phyloP scores from a whole-genome alignment of 2,113 vertebrate species.

The Turdus rufiventris region DNA sequence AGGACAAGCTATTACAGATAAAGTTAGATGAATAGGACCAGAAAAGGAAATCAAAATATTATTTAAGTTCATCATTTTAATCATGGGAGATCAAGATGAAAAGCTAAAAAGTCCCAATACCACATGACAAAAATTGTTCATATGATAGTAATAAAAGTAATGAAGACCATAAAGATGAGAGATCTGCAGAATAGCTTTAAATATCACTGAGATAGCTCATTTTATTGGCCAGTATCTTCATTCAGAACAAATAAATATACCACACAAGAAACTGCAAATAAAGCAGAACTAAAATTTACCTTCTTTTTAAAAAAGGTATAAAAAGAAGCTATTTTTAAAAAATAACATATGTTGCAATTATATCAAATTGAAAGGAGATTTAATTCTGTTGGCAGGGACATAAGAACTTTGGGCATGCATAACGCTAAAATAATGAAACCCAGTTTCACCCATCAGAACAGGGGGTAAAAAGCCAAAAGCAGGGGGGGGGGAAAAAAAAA shows the following conservation, averaged over 20 bases:
- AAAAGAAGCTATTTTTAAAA: not conserved
- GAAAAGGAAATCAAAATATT: constrained; percentile 38
- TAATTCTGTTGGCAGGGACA: constrained; percentile 48
- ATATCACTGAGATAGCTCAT: not conserved
- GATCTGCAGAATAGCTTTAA: not conserved
- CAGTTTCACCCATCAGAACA: constrained; percentile 36
- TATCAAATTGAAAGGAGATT: constrained; percentile 6
- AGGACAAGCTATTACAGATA: not conserved
- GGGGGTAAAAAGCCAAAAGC: not conserved
- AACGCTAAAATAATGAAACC: constrained; percentile 49
- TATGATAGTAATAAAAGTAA: constrained; percentile 29
- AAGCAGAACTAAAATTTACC: not conserved
- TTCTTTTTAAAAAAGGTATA: not conserved
- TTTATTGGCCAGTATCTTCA: not conserved
- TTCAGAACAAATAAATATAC: constrained; percentile 16
- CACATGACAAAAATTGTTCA: constrained; percentile 15
- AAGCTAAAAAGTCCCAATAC: not conserved
- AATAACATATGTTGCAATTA: not conserved
- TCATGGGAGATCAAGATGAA: constrained; percentile 8
- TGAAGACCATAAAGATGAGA: constrained; percentile 10
- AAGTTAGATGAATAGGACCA: not conserved
- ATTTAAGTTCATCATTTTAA: constrained; percentile 15
- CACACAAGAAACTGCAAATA: not conserved
- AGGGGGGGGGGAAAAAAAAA: not conserved
- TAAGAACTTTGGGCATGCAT: constrained; percentile 11